Conservation (phyloP, 2,888 invertebrate species). For the Drosophila emarginata region DNA sequence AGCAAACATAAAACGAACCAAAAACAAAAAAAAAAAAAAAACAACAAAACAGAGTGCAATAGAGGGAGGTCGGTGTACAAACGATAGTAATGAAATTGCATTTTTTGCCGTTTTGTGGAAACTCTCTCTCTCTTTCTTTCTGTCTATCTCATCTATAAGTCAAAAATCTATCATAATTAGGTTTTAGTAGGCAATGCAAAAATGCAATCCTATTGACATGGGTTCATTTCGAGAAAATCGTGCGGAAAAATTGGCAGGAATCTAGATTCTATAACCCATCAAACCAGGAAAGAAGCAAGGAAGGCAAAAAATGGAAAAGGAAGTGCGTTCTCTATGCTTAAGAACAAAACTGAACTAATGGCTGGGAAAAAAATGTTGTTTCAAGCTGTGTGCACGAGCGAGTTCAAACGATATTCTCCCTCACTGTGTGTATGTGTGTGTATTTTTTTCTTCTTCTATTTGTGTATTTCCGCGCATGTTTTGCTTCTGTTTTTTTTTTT, state of each 20-base stretch:
- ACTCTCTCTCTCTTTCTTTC: no score
- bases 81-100: not conserved
- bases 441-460: slow-evolving; percentile 10
- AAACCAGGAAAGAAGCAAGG: not conserved
- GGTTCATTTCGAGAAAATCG: slow-evolving; percentile 56
- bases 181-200: not conserved
- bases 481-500: not conserved
- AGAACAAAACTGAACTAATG: slow-evolving; percentile 64
- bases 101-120: not conserved
- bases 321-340: slow-evolving; percentile 39
- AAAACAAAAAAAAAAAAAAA: not conserved
- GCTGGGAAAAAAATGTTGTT: slow-evolving; percentile 70
- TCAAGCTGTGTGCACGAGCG: slow-evolving; percentile 74
- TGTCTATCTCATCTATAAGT: not conserved
- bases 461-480: slow-evolving; percentile 28
- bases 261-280: slow-evolving; percentile 11
- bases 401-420: slow-evolving; percentile 64
- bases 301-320: slow-evolving; percentile 27
- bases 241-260: slow-evolving; percentile 51
- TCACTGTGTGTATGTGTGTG: not conserved
- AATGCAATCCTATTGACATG: slow-evolving; percentile 52
- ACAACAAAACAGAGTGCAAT: slow-evolving; percentile 17
- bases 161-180: not conserved
- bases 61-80: no score
- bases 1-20: slow-evolving; percentile 28